These are phyloP conservation scores for Dasyurus viverrinus DNA, from an alignment of 2,113 vertebrate species.

Conservation along the genomic window DNA sequence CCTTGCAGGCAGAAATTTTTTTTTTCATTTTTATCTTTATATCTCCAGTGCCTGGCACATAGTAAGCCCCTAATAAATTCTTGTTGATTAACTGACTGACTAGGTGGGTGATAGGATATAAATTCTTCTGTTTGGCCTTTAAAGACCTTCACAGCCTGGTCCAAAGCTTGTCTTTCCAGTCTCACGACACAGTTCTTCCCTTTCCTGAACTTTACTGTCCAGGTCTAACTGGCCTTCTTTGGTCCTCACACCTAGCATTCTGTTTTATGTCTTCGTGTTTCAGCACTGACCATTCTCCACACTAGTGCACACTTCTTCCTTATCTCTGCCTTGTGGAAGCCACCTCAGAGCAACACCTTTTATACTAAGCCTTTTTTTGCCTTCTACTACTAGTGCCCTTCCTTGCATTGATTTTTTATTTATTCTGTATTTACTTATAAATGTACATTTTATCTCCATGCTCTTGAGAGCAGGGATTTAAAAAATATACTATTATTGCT, in stretches of 20 bases:
- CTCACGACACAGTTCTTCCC: not conserved
- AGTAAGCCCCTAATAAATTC: not conserved
- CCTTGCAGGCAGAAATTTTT: not conserved
- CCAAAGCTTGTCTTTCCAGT: not conserved
- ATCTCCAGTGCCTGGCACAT: not conserved
- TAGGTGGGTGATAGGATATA: not conserved
- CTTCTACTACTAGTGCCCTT: not conserved
- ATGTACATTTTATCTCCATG: not conserved
- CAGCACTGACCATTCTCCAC: not conserved
- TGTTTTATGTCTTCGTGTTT: not conserved
- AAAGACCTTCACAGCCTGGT: not conserved
- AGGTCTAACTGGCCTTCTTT: not conserved
- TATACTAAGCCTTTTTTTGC: not conserved
- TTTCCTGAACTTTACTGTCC: not conserved
- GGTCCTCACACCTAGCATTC: not conserved
- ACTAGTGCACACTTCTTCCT: not conserved
- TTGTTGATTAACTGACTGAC: not conserved
- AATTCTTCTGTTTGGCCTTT: not conserved
- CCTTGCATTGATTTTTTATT: not conserved
- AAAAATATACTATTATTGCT: not conserved
- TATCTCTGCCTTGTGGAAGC: not conserved
- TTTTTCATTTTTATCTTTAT: not conserved
- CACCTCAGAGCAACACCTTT: not conserved
- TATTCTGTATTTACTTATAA: not conserved
- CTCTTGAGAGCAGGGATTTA: not conserved